Evolutionary conservation across 1,140 invertebrate genomes (phyloP).

Genomic region (Rhagoletis zephyria): DNA sequence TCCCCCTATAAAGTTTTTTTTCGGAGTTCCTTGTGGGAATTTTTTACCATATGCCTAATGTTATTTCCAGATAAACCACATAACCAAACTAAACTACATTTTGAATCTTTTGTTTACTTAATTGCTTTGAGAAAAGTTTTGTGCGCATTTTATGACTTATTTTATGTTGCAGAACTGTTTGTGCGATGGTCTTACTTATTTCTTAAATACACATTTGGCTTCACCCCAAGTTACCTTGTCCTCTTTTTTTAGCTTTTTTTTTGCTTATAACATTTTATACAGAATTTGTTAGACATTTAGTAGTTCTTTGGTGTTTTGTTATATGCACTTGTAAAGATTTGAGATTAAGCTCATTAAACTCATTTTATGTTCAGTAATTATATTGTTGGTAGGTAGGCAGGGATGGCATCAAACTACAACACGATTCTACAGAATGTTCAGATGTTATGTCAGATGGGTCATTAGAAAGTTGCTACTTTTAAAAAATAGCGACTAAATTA

Average conservation of each 20-base stretch:
- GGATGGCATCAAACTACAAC: neutral
- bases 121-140: slow-evolving; percentile 4
- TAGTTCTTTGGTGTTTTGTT: neutral
- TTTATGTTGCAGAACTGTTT: neutral
- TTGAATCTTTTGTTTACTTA: slow-evolving; percentile 19
- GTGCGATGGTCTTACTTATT: neutral
- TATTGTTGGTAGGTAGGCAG: slow-evolving; percentile 13
- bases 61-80: too few relatives aligned
- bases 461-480: too few relatives aligned
- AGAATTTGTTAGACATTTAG: slow-evolving; percentile 12
- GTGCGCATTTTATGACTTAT: neutral
- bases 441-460: neutral
- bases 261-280: neutral
- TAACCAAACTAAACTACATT: neutral
- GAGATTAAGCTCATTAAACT: slow-evolving; percentile 41
- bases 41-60: too few relatives aligned
- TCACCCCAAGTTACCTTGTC: neutral
- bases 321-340: slow-evolving; percentile 23
- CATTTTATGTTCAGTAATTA: slow-evolving; percentile 18
- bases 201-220: neutral
- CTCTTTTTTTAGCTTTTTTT: neutral
- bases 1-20: too few relatives aligned
- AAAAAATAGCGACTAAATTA: too few relatives aligned
- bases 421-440: neutral
- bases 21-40: too few relatives aligned